Evolutionary conservation across 2,797 vertebrate genomes (phyloP), one percentile per base, ranked within the genome.

Genomic region (Podargus strigoides): DNA sequence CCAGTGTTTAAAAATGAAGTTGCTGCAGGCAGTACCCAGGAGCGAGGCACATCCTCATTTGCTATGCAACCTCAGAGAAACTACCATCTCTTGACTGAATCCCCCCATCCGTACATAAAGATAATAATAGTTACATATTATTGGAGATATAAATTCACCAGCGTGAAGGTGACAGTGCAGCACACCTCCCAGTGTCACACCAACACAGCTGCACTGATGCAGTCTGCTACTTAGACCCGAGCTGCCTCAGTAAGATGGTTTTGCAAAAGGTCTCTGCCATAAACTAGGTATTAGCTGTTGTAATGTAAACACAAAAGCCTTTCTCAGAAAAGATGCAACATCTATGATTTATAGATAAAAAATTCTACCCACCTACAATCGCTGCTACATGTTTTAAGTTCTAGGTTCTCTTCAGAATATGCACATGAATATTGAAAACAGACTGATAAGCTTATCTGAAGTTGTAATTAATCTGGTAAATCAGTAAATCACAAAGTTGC

Each of bases 161-260:
- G 79, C 94, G 87, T 0, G 6, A 90, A 94, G 85, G 83, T 78
- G 94, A 88, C 85, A 86, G 83, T 8, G 53, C 73, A 63, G 78
- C 36, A 50, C 75, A 50, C 27, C 78, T 80, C 41, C 62, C 87
- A 21, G 37, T 20, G 72, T n/a, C 83, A 95, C 69, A 10, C 18
- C 66, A 58, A 34, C 42, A 59, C 1, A 3, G 75, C 60, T 58
- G 59, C 73, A 62, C 46, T 3, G 23, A 41, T 78, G 64, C 64
- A 32, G 24, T 3, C 50, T 4, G 0, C 42, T 2, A 21, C 17
- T 7, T n/a, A 26, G n/a, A 18, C 42, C 18, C 2, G n/a, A 39
- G 60, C 64, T 80, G 68, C 60, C 50, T 60, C 4, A 1, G 24
- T 39, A 47, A 75, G 16, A 55, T 9, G 37, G 6, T 42, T 62